Evolutionary conservation across 23 tunicate species (phyloP).

Genomic region (Oikopleura dioica): DNA sequence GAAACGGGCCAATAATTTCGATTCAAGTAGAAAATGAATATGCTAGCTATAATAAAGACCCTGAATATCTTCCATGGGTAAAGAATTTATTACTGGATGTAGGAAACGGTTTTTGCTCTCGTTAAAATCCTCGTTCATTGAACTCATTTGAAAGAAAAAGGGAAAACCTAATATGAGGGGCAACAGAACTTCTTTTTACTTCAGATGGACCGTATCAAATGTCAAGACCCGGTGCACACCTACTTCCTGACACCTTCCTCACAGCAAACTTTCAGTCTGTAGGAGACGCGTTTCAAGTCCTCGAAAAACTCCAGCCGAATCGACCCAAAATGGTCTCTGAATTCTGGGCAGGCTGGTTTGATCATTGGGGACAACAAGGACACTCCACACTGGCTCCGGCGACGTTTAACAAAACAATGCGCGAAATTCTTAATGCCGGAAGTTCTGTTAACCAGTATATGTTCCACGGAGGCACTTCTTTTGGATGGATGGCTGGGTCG

Average conservation of each 20-base stretch:
- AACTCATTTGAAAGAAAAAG: too few relatives aligned
- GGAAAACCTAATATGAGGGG: too few relatives aligned
- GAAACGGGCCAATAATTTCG: constrained; percentile 82
- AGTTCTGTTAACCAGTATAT: constrained; percentile 77
- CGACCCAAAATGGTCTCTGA: constrained; percentile 78
- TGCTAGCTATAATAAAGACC: constrained; percentile 34
- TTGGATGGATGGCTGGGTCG: constrained; percentile 76
- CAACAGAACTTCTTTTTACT: constrained; percentile 28
- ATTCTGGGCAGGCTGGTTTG: constrained; percentile 98
- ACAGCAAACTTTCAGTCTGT: constrained; percentile 42
- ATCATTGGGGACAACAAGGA: constrained; percentile 55
- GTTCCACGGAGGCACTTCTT: constrained; percentile 85
- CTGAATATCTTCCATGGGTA: constrained; percentile 22
- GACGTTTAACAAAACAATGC: neutral
- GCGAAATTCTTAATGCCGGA: constrained; percentile 18
- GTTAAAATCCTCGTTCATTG: too few relatives aligned
- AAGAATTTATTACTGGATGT: constrained; percentile 16
- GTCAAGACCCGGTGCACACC: constrained; percentile 15
- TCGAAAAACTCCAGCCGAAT: constrained; percentile 31
- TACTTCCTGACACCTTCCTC: constrained; percentile 39
- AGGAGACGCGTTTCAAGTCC: neutral
- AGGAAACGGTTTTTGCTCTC: too few relatives aligned
- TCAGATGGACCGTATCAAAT: constrained; percentile 25
- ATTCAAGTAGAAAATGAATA: constrained; percentile 89
- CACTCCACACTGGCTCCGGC: neutral